phyloP scores from a whole-genome alignment of 2,888 invertebrate species.

The Andrena bucephala region DNA sequence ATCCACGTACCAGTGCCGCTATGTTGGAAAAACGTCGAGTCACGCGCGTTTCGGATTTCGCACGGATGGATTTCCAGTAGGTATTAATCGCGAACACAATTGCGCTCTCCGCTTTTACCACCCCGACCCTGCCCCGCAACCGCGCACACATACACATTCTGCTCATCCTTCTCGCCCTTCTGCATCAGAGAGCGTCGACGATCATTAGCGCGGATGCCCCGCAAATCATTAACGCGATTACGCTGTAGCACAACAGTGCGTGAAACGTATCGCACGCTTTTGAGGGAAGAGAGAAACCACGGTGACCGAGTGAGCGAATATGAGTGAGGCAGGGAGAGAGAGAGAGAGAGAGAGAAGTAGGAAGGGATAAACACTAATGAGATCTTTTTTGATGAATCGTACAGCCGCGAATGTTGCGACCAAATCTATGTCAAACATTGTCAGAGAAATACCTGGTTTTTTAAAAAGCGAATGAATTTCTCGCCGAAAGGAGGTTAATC shows the following conservation, averaged over 20 bases:
- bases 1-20: not conserved
- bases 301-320: not conserved
- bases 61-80: constrained; percentile 46
- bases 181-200: constrained; percentile 50
- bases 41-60: constrained; percentile 42
- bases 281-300: constrained; percentile 1
- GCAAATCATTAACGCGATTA: constrained; percentile 76
- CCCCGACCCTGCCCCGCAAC: not conserved
- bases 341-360: not conserved
- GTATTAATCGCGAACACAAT: constrained; percentile 57
- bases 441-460: constrained; percentile 4
- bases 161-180: constrained; percentile 20
- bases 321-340: not conserved
- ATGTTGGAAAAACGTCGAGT: constrained; percentile 11
- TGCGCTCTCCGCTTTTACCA: constrained; percentile 14
- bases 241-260: constrained; percentile 54
- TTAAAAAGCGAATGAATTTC: constrained; percentile 37
- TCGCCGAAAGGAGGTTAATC: constrained; percentile 52
- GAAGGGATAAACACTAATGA: constrained; percentile 48
- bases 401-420: not conserved
- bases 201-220: constrained; percentile 73
- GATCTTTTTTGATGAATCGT: constrained; percentile 56
- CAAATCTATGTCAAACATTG: constrained; percentile 31
- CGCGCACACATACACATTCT: constrained; percentile 5
- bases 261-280: constrained; percentile 62